Conservation (phyloP, 2,797 vertebrate species). For the Pristis pectinata region DNA sequence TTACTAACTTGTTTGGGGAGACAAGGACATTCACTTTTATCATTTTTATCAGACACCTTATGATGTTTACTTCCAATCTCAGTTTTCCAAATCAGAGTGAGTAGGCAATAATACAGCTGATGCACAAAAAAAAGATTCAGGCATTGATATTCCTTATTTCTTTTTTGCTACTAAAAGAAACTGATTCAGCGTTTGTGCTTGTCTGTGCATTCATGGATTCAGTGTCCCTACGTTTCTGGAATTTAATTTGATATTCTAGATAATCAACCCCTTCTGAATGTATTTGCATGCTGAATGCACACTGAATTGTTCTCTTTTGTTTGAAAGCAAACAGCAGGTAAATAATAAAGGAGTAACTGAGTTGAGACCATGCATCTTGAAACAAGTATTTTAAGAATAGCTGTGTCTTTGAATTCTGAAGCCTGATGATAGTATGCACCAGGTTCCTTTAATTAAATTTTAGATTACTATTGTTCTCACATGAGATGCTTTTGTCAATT, state of each 20-base stretch:
- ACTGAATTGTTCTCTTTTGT: neutral
- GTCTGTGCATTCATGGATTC: neutral
- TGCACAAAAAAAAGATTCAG: neutral
- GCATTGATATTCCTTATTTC: neutral
- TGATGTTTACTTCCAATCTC: conserved; percentile 8
- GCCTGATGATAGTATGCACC: neutral
- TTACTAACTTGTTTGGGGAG: neutral
- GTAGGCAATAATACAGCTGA: neutral
- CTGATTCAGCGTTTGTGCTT: neutral
- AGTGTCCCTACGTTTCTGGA: neutral
- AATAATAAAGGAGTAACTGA: neutral
- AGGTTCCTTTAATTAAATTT: neutral
- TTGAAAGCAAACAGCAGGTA: neutral
- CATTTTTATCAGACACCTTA: neutral
- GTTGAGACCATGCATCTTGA: neutral
- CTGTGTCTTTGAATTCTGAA: neutral
- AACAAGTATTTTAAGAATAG: neutral
- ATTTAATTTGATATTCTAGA: neutral
- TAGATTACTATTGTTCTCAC: neutral
- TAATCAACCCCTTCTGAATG: neutral
- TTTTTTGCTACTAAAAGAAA: neutral
- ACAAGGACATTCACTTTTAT: neutral
- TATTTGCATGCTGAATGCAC: neutral
- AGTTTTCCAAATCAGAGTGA: neutral
- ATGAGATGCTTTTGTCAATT: neutral